Base-by-base conservation (phyloP, 1,140 invertebrate species). In the Solenopsis invicta region DNA sequence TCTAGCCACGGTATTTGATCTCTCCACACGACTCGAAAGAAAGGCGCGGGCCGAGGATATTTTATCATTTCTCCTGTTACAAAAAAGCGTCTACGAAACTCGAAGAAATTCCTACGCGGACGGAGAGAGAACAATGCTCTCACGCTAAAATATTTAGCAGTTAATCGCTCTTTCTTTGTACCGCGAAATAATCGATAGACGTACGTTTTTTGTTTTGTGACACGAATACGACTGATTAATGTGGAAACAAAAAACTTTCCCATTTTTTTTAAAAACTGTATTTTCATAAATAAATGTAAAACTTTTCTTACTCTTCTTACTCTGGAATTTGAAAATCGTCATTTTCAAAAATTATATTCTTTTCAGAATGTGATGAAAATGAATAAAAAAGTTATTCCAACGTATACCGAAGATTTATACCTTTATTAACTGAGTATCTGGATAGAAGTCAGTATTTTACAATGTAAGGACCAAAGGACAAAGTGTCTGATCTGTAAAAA, bases 11-110 rank as follows among this genome's bases (percentile, higher is more conserved):
- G 89, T 85, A 88, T 90, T 90, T 90, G 91, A 90, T 88, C 91
- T 88, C 87, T 88, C 87, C 87, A 80, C 90, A 89, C 82, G 89
- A 91, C 87, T 91, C 88, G 90, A 91, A 91, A 91, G 90, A 91
- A 91, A 91, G 89, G 80, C 82, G 86, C 87, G 84, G 72, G 67
- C 64, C 75, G 21, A 66, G 85, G 85, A 91, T 91, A 91, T 91
- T 91, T 91, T 91, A 91, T 91, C 90, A 90, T 91, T 91, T 91
- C 89, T 91, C 76, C 62, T 85, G 56, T 69, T 87, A 87, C 71
- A 80, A 90, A 90, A 88, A 88, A 61, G 86, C 75, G 56, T 37
- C 78, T 76, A 85, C 62, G 62, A 64, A 45, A 64, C 56, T 29
- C 64, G 13, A 48, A 85, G 87, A 86, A 90, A 90, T 90, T 88